phyloP scores from a whole-genome alignment of 2,888 invertebrate species.

The Nemoura dubitans region DNA sequence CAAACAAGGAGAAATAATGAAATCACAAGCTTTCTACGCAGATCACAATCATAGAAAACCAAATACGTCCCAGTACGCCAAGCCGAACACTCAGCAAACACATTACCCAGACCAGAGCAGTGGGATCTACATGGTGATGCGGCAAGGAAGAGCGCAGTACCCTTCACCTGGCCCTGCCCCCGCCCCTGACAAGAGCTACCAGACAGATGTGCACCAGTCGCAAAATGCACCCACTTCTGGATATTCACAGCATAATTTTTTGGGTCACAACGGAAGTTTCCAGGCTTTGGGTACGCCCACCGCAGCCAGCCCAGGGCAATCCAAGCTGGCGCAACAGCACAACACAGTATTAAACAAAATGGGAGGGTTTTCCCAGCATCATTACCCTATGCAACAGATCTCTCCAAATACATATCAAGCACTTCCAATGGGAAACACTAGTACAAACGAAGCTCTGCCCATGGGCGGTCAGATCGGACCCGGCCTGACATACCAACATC shows the following conservation, averaged over 20 bases:
- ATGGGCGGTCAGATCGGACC: slow-evolving; percentile 19
- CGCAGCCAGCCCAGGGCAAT: neutral
- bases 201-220: neutral
- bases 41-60: slow-evolving; percentile 27
- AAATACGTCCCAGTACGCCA: slow-evolving; percentile 16
- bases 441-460: slow-evolving; percentile 17
- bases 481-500: neutral
- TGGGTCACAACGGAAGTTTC: neutral
- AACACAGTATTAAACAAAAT: slow-evolving; percentile 21
- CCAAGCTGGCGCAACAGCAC: neutral
- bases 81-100: slow-evolving; percentile 30
- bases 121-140: slow-evolving; percentile 50
- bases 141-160: slow-evolving; percentile 36
- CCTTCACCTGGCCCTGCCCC: neutral
- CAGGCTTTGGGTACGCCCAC: neutral
- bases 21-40: neutral
- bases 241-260: neutral
- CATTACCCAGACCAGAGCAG: slow-evolving; percentile 20
- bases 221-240: neutral
- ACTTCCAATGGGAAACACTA: neutral
- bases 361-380: slow-evolving; percentile 23
- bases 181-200: neutral
- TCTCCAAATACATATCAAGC: slow-evolving; percentile 9
- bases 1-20: slow-evolving; percentile 4
- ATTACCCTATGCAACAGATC: neutral